phyloP scores from a whole-genome alignment of 1,140 invertebrate species.

The Penaeus indicus region DNA sequence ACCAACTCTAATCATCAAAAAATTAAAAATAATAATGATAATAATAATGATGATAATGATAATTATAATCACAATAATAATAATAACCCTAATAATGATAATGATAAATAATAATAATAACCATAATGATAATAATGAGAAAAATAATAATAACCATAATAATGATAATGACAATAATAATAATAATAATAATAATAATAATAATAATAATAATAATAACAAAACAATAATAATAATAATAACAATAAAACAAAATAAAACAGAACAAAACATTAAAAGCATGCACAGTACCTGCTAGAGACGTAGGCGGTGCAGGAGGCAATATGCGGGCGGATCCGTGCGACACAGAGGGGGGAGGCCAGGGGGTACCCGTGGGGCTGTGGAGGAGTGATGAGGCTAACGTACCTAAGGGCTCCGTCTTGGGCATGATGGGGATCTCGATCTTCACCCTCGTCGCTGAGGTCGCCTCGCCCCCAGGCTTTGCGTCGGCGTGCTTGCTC shows the following conservation, averaged over 20 bases:
- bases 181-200: too few species aligned
- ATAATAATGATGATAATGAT: too few species aligned
- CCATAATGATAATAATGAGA: too few species aligned
- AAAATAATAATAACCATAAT: too few species aligned
- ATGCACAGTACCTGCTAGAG: constrained; percentile 23
- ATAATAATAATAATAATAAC: too few species aligned
- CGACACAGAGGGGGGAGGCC: constrained; percentile 37
- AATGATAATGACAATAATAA: too few species aligned
- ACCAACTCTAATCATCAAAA: too few species aligned
- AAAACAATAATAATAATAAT: too few species aligned
- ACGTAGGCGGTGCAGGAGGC: constrained; percentile 27
- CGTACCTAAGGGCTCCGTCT: constrained; percentile 49
- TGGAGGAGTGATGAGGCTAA: constrained; percentile 16
- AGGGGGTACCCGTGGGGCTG: constrained; percentile 27
- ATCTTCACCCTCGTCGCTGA: constrained; percentile 38
- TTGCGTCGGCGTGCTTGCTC: background rate
- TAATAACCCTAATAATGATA: too few species aligned
- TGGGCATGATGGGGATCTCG: constrained; percentile 52
- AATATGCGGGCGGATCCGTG: background rate
- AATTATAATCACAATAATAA: too few species aligned
- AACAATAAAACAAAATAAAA: background rate
- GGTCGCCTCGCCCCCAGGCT: constrained; percentile 16
- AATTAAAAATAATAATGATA: too few species aligned
- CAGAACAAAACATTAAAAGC: constrained; percentile 24
- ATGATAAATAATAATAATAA: too few species aligned